Percentiles rank a stretch among this genome's conserved stretches.
Evolutionary conservation across 2,888 invertebrate genomes (phyloP).

Genomic region (Acanthosepion lycidas): DNA sequence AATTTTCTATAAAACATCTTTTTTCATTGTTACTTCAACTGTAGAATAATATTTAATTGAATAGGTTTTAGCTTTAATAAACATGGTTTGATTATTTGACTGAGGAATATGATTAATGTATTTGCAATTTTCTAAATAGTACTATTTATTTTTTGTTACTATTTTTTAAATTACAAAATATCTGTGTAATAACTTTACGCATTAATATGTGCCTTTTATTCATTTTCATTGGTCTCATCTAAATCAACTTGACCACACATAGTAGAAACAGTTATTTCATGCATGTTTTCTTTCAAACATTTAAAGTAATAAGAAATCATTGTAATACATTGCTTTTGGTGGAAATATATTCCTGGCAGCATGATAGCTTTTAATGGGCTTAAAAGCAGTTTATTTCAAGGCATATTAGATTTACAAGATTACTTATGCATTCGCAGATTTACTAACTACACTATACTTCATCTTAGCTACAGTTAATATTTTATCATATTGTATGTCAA

Average conservation of each 20-base stretch:
- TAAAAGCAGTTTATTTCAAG: conserved; percentile 6
- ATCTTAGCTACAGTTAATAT: not conserved
- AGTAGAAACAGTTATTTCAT: not conserved
- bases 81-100: too few species aligned
- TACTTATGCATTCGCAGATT: not conserved
- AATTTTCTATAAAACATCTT: too few species aligned
- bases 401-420: not conserved
- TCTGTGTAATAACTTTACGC: too few species aligned
- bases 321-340: not conserved
- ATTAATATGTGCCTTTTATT: not conserved
- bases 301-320: not conserved
- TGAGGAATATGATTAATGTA: too few species aligned
- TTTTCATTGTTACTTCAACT: too few species aligned
- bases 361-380: not conserved
- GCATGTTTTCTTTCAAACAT: not conserved
- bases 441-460: conserved; percentile 11
- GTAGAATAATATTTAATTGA: too few species aligned
- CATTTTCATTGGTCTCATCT: not conserved
- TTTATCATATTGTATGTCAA: not conserved
- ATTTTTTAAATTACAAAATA: too few species aligned
- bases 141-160: too few species aligned
- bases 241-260: not conserved
- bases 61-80: too few species aligned
- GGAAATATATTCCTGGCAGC: not conserved
- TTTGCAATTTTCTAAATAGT: too few species aligned